A percentile compares a stretch with the other conserved stretches of the same genome.
phyloP scores from a whole-genome alignment of 2,113 vertebrate genomes.

The Tachycineta bicolor region DNA sequence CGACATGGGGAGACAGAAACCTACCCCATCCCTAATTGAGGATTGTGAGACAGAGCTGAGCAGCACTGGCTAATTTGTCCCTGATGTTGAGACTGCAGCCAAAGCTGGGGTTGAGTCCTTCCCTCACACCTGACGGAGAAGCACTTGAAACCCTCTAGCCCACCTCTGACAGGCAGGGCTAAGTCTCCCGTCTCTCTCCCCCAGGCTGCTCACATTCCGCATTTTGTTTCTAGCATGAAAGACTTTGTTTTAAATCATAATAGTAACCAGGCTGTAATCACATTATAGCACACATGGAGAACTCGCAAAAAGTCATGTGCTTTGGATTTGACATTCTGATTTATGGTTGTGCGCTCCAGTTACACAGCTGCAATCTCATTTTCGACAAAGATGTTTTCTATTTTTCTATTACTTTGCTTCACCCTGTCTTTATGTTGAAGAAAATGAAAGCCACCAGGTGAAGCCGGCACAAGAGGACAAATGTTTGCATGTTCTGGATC shows the following conservation, averaged over 20 bases:
- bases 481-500: constrained; percentile 77
- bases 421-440: constrained; percentile 77
- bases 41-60: constrained; percentile 66
- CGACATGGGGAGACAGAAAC: constrained; percentile 44
- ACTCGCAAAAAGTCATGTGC: constrained; percentile 96
- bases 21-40: constrained; percentile 63
- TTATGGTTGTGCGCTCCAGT: constrained; percentile 85
- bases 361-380: constrained; percentile 95
- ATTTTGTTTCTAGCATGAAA: constrained; percentile 89
- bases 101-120: constrained; percentile 31
- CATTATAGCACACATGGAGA: constrained; percentile 97
- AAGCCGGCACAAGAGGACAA: constrained; percentile 74
- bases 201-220: constrained; percentile 81
- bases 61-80: constrained; percentile 74
- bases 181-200: constrained; percentile 70
- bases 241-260: constrained; percentile 99
- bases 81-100: constrained; percentile 72
- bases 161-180: constrained; percentile 73
- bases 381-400: constrained; percentile 84
- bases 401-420: constrained; percentile 82
- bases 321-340: constrained; percentile 94
- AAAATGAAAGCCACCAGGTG: constrained; percentile 83
- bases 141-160: constrained; percentile 68
- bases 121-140: constrained; percentile 76
- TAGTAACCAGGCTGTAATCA: constrained; percentile 98